These are phyloP conservation scores for Himalopsyche kuldschensis DNA, from an alignment of 2,888 invertebrate genomes.

Conservation along the genomic window DNA sequence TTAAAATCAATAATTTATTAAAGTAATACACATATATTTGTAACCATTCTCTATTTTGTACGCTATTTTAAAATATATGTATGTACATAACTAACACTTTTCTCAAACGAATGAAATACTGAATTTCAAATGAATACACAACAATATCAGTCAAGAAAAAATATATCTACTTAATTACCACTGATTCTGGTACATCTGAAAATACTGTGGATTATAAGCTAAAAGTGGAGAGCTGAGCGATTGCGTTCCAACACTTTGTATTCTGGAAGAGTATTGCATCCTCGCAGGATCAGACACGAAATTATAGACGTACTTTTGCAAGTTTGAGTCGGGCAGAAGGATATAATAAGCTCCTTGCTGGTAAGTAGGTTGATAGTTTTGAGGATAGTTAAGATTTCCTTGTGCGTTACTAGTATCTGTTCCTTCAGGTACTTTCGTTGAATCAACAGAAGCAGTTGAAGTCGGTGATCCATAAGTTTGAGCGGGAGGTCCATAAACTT, in stretches of 20 bases:
- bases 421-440: conserved; percentile 1
- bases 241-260: conserved; percentile 15
- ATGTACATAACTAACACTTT: neutral
- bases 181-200: neutral
- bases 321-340: conserved; percentile 24
- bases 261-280: conserved; percentile 31
- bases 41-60: neutral
- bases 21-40: too few species aligned
- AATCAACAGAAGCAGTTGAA: neutral
- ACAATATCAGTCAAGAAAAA: neutral
- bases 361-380: neutral
- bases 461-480: conserved; percentile 43
- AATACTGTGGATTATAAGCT: conserved; percentile 26
- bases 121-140: neutral
- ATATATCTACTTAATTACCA: neutral
- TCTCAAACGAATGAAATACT: neutral
- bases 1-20: too few species aligned
- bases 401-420: neutral
- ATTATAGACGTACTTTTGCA: conserved; percentile 25
- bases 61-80: neutral
- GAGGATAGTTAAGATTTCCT: neutral
- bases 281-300: conserved; percentile 25
- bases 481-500: conserved; percentile 41
- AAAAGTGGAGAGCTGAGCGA: conserved; percentile 14
- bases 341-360: conserved; percentile 28